Base-by-base conservation (phyloP, 1,140 invertebrate species). In the Charaxes varanes region DNA sequence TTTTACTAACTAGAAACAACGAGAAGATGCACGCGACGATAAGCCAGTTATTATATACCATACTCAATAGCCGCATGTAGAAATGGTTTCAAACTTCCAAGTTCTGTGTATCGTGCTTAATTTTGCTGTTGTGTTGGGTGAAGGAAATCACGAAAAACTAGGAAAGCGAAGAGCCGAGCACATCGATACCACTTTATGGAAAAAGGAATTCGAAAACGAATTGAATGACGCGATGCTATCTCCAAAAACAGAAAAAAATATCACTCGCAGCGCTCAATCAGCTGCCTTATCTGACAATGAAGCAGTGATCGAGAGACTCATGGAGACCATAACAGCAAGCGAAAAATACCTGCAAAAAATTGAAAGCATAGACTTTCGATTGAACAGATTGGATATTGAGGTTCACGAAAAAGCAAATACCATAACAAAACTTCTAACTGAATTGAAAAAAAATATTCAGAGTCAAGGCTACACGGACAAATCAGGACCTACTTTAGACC, bases 321-420 rank as follows among this genome's bases (percentile, higher is more conserved):
- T 79, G 60, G 73, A 82, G 2, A 68, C 62, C 0, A 69, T 82
- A 23, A 65, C 71, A 3, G 69, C 71, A 2, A 82, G 76, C 35
- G 74, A 82, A 50, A 78, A 69, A 43, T 78, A 78, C 51, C 45
- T 82, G 7, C 78, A 74, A 37, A 77, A 77, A 59, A 52, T 80
- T 7, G 74, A 78, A 12, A 70, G 65, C 24, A 74, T 82, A 10
- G 78, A 82, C 31, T 82, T 80, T 27, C 61, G 70, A 58, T 44
- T 82, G 17, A 82, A 80, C 23, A 58, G 78, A 22, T 37, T 82
- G 15, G 76, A 82, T 37, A 77, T 78, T 28, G 78, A 80, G 57
- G 53, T 82, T 4, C 78, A 82, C 23, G 76, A 82, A 27, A 82
- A 80, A 53, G 68, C 78, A 0, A 72, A 80, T 26, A 54, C 40